A percentile compares a stretch with the other conserved stretches of the same genome.
phyloP scores from a whole-genome alignment of 2,797 vertebrate genomes.

The Amazona ochrocephala region DNA sequence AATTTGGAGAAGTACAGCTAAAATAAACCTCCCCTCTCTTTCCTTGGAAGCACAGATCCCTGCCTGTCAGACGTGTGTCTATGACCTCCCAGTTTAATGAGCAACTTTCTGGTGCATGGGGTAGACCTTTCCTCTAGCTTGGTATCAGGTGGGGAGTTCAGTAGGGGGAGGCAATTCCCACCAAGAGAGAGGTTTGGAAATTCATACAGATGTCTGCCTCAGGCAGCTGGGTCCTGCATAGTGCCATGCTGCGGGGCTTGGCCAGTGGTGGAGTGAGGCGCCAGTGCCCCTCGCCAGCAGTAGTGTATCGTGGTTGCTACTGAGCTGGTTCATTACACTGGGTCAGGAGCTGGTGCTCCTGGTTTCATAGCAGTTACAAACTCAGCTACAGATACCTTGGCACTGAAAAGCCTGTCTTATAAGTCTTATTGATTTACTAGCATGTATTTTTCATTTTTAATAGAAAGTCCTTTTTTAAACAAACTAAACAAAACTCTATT shows the following conservation, averaged over 20 bases:
- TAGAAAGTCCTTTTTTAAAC: not conserved
- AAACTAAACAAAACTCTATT: not conserved
- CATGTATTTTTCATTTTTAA: not conserved
- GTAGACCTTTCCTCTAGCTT: not conserved
- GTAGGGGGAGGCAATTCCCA: not conserved
- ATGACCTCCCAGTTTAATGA: not conserved
- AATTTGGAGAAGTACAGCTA: not conserved
- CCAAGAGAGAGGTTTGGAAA: not conserved
- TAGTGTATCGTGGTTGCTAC: not conserved
- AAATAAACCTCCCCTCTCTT: not conserved
- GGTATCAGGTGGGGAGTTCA: not conserved
- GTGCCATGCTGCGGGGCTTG: accelerated
- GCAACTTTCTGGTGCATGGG: not conserved
- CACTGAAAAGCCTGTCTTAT: not conserved
- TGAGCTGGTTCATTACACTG: not conserved
- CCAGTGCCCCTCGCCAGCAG: not conserved
- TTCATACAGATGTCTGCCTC: no score
- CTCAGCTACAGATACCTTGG: not conserved
- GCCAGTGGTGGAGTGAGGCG: not conserved
- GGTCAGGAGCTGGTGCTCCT: not conserved
- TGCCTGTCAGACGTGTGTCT: not conserved
- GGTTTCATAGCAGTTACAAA: not conserved
- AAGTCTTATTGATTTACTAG: not conserved
- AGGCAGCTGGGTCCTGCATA: accelerated
- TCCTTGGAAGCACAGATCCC: not conserved